phyloP scores from a whole-genome alignment of 1,140 invertebrate genomes.

The Pygmarrhopalites habei region DNA sequence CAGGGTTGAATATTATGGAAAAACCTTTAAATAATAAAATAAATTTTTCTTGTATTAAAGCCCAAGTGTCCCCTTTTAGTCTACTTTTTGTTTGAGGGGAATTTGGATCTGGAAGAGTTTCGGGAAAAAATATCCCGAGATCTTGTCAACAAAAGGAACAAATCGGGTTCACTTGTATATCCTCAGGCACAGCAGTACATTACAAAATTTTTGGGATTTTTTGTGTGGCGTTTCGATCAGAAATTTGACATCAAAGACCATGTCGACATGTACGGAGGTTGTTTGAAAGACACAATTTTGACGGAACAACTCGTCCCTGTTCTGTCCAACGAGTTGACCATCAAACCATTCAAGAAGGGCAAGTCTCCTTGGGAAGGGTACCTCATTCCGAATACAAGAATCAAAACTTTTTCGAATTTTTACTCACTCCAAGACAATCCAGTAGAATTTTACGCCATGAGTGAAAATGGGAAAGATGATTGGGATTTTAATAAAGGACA shows the following conservation, averaged over 20 bases:
- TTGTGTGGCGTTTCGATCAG: background rate
- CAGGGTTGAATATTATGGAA: too few relatives aligned
- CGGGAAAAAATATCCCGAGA: background rate
- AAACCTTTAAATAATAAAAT: too few relatives aligned
- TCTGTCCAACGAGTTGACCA: background rate
- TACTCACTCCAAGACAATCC: too few relatives aligned
- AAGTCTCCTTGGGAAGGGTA: background rate
- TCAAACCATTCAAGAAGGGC: background rate
- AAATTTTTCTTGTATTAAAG: too few relatives aligned
- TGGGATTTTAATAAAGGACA: background rate
- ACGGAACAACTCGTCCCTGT: background rate
- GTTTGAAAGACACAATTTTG: background rate
- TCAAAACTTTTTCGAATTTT: background rate
- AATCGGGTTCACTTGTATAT: background rate
- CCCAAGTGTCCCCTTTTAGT: background rate
- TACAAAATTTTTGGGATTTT: background rate
- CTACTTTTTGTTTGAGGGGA: background rate
- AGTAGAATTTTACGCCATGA: background rate
- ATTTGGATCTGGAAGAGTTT: background rate
- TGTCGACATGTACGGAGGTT: background rate
- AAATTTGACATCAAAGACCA: background rate
- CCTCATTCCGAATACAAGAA: background rate
- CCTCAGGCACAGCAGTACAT: background rate
- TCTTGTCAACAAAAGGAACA: background rate
- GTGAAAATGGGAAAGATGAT: background rate